Evolutionary conservation across 2,113 vertebrate species (phyloP), one percentile per base, ranked within the genome.

Genomic region (Ciconia boyciana): DNA sequence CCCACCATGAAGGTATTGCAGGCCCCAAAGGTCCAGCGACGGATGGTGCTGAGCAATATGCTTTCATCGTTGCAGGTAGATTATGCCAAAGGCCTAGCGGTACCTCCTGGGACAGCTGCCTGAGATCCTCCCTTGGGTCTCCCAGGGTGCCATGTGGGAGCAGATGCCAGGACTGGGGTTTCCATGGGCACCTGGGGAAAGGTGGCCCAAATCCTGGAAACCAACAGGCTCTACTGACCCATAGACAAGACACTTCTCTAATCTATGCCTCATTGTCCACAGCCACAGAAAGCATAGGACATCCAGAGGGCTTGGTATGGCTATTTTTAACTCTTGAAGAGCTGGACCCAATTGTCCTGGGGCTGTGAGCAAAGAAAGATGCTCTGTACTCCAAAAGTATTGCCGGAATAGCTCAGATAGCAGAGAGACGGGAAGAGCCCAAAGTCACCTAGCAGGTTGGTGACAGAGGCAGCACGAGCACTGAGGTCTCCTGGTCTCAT

Each of bases 11-110:
- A 98, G 96, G 97, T 98, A 97, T 60, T 96, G 11, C 25, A 60
- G 69, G 74, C 69, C 36, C 49, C 64, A 18, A 74, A 80, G 57
- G 44, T 48, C 95, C 97, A 98, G 97, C 98, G 97, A 97, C 97
- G 97, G 52, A 86, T 94, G 77, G 66, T 41, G 66, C 88, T 34
- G 69, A 41, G 24, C 29, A 76, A 48, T 26, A 21, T 4, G 44
- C 49, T 86, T 88, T 80, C 97, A 97, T 98, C 97, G 97, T 94
- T 97, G 97, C 96, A 75, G 17, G 83, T 97, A 95, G 97, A 97
- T 98, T 96, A 97, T 97, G 97, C 97, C 96, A 96, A n/a, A 41
- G 51, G 43, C 54, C 13, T n/a, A 51, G 28, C 1, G 2, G 24
- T 25, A 20, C 19, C 32, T 34, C 20, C 29, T 34, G 14, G 41